These are phyloP conservation scores for Ectropis grisescens DNA, from an alignment of 1,140 invertebrate genomes.

Conservation along the genomic window DNA sequence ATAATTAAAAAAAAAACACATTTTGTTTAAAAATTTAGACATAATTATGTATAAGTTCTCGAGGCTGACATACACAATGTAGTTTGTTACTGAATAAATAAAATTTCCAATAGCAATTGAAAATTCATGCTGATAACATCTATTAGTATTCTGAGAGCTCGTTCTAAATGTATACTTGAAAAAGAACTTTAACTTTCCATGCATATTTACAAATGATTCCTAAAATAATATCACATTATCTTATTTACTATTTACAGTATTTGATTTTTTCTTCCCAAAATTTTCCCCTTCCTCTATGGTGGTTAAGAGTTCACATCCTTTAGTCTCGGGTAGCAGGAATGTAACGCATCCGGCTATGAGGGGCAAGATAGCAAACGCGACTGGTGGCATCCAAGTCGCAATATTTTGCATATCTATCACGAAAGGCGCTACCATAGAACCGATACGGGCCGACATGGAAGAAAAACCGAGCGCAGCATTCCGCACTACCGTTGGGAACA, in stretches of 20 bases:
- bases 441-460: slow-evolving; percentile 77
- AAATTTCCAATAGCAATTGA: too few species aligned
- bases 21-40: too few species aligned
- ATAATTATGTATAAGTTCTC: too few species aligned
- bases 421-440: slow-evolving; percentile 77
- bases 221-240: background rate
- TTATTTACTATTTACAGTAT: too few species aligned
- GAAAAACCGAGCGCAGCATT: slow-evolving; percentile 77
- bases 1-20: too few species aligned
- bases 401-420: slow-evolving; percentile 64
- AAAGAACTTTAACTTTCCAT: too few species aligned
- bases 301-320: slow-evolving; percentile 79
- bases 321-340: slow-evolving; percentile 81
- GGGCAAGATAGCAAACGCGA: slow-evolving; percentile 77
- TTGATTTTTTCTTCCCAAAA: slow-evolving; percentile 77
- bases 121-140: too few species aligned
- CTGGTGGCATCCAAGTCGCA: slow-evolving; percentile 73
- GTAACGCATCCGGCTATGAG: slow-evolving; percentile 76
- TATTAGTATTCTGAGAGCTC: too few species aligned
- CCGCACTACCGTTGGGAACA: slow-evolving; percentile 78
- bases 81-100: too few species aligned
- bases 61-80: too few species aligned
- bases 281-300: slow-evolving; percentile 83
- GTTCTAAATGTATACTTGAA: too few species aligned
- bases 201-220: too few species aligned